These are phyloP conservation scores for Polypterus senegalus DNA, from an alignment of 2,113 vertebrate species.

Conservation along the genomic window DNA sequence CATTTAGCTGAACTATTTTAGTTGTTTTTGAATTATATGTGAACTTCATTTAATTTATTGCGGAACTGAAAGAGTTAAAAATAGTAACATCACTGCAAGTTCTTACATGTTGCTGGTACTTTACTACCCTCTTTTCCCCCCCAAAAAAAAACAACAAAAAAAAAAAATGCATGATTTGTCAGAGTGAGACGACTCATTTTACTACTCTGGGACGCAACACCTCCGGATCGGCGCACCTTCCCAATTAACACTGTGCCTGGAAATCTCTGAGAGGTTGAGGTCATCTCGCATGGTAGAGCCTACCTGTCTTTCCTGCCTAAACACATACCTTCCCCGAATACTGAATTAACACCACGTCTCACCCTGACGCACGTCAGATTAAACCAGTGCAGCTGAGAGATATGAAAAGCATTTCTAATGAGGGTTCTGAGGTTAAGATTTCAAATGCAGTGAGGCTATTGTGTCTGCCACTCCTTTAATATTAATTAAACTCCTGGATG, in stretches of 20 bases:
- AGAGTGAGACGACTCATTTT: constrained; percentile 43
- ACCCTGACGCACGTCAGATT: constrained; percentile 79
- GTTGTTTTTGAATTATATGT: too few species aligned
- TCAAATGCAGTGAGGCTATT: constrained; percentile 76
- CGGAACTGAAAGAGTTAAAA: too few species aligned
- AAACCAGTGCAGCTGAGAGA: constrained; percentile 78
- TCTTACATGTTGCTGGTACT: background rate
- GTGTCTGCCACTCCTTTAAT: constrained; percentile 74
- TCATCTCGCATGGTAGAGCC: constrained; percentile 63
- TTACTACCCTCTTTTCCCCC: too few species aligned
- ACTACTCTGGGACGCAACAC: constrained; percentile 67
- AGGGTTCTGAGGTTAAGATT: constrained; percentile 84
- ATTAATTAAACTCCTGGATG: constrained; percentile 92
- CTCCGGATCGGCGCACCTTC: constrained; percentile 76
- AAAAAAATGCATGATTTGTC: constrained; percentile 27
- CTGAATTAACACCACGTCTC: constrained; percentile 79
- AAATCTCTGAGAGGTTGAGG: constrained; percentile 78
- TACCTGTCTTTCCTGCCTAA: constrained; percentile 68
- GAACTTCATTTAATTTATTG: too few species aligned
- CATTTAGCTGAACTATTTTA: too few species aligned
- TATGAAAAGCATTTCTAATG: constrained; percentile 91
- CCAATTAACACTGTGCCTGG: constrained; percentile 92
- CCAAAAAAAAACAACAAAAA: too few species aligned
- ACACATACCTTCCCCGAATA: constrained; percentile 72
- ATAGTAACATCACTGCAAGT: background rate